phyloP scores from a whole-genome alignment of 2,888 invertebrate species.

The Colletes collaris region DNA sequence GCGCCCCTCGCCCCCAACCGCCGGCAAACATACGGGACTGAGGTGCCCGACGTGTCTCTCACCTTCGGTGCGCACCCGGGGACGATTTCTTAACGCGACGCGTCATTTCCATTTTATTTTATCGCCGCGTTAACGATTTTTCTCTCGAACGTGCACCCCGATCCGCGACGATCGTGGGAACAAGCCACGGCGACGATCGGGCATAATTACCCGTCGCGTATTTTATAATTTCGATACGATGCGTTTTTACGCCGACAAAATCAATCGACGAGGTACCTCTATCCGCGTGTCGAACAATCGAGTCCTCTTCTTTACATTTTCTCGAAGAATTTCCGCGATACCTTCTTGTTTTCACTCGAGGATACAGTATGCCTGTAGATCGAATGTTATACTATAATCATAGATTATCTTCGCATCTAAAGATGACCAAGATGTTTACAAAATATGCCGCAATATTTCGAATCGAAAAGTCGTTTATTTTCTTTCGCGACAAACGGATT shows the following conservation, averaged over 20 bases:
- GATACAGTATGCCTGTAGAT: no score
- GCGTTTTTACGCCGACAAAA: no score
- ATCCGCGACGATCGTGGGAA: not conserved
- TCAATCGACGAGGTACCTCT: no score
- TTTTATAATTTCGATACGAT: conserved; percentile 1
- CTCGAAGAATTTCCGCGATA: no score
- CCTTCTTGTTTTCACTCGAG: no score
- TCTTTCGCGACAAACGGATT: no score
- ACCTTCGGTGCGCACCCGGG: conserved; percentile 20
- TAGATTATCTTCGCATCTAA: no score
- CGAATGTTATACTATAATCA: no score
- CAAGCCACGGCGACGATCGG: not conserved
- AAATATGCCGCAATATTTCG: no score
- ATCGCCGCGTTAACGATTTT: conserved; percentile 46
- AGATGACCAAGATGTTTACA: no score
- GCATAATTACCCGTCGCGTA: not conserved
- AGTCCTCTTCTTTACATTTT: not conserved
- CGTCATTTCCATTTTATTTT: conserved; percentile 58
- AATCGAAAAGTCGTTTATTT: no score
- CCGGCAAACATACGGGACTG: conserved; percentile 58
- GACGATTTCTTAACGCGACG: conserved; percentile 56
- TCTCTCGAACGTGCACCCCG: conserved; percentile 3
- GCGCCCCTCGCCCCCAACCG: conserved; percentile 42
- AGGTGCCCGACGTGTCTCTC: conserved; percentile 44
- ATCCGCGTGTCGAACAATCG: not conserved